These are phyloP conservation scores for Cassiopea xamachana DNA, from an alignment of 30 jellyfish, hydroid and myxozoan genomes.

Conservation along the genomic window DNA sequence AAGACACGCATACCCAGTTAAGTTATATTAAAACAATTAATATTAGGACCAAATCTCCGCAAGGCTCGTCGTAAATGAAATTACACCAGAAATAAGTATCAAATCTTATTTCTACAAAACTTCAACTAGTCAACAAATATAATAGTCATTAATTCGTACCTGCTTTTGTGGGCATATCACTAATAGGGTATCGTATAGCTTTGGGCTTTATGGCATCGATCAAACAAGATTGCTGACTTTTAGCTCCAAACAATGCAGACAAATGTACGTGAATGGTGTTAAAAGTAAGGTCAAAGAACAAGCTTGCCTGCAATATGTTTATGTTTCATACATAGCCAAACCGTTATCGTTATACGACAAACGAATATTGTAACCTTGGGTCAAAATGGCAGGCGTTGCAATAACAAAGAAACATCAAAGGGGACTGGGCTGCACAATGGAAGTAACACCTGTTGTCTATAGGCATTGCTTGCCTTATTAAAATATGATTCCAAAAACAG, in stretches of 20 bases:
- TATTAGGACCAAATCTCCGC: too few species aligned
- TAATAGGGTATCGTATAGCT: too few species aligned
- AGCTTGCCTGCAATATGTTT: not conserved
- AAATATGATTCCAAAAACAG: too few species aligned
- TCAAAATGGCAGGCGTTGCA: slow-evolving; percentile 2
- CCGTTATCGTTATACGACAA: not conserved
- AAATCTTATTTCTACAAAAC: too few species aligned
- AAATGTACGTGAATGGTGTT: not conserved
- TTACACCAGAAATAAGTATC: too few species aligned
- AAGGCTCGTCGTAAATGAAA: too few species aligned
- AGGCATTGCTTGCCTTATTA: not conserved
- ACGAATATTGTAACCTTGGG: not conserved
- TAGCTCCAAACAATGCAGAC: not conserved
- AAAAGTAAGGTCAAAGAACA: too few species aligned
- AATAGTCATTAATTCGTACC: slow-evolving; percentile 15
- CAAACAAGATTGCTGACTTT: not conserved
- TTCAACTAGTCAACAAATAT: too few species aligned
- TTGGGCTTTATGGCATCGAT: not conserved
- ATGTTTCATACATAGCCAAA: not conserved
- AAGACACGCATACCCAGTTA: too few species aligned
- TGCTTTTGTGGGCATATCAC: slow-evolving; percentile 63
- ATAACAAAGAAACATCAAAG: not conserved
- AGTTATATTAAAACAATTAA: too few species aligned
- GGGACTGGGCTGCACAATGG: not conserved
- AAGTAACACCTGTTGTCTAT: not conserved